Evolutionary conservation across 2,888 invertebrate species (phyloP), one percentile per base, ranked within the genome.

Genomic region (Tipula confusa): DNA sequence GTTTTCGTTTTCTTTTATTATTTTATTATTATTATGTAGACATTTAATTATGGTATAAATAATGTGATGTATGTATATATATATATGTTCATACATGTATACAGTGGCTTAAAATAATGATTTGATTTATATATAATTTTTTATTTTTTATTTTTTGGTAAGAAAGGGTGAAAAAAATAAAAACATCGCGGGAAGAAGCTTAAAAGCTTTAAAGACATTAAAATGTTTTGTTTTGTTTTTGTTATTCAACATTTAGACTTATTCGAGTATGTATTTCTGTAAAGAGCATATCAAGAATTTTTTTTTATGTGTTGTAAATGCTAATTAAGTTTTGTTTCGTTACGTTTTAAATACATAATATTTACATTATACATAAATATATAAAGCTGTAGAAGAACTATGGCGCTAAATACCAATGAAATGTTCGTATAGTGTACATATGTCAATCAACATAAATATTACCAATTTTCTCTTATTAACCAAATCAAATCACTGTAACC

Each of bases 21-120:
- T 64, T 64, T 64, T 64, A 64, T 24, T 64, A 64, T 24, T 64
- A 64, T 64, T 64, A 64, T 64, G 64, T 64, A 64, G 64, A 64
- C 64, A 64, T 64, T 64, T 64, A 64, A 64, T 64, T 64, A 64
- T 64, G 64, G 64, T 64, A 64, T 64, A 64, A 64, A 64, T 64
- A 64, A 64, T 24, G 64, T 64, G 64, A 64, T 64, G 64, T 64
- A 64, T 64, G 64, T 38, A 38, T 38, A 13, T 38, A 13, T 31
- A 7, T 31, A 31, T 38, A n/a, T 38, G 38, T 38, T n/a, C 33
- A 33, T 33, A 33, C 7, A 33, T 33, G 11, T 43, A 43, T 43
- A 43, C 64, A 64, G 64, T 64, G 64, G 64, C 64, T 64, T 64
- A 64, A 11, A 11, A 24, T 18, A 64, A 24, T 24, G 64, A 64